phyloP scores from a whole-genome alignment of 2,797 vertebrate genomes.

The Staurois parvus region DNA sequence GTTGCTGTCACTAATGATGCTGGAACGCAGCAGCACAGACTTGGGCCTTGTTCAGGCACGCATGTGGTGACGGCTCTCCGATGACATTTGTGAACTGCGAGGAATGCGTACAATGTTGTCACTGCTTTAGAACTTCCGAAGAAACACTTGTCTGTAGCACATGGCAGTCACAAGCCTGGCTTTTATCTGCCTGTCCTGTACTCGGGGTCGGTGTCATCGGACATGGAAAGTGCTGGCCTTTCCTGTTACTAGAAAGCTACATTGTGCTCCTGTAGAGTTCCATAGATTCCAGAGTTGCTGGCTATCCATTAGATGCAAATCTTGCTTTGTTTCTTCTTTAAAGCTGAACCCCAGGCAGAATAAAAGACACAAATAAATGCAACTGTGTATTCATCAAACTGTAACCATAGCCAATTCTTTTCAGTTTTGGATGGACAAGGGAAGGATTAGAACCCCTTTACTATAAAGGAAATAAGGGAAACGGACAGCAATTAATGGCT shows the following conservation, averaged over 20 bases:
- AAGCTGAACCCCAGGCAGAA: no score
- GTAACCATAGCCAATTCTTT: no score
- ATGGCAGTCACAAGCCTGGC: constrained; percentile 78
- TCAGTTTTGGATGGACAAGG: no score
- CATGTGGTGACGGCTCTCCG: constrained; percentile 71
- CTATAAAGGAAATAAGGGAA: no score
- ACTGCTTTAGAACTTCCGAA: constrained; percentile 88
- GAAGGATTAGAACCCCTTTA: no score
- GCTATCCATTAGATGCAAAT: background rate
- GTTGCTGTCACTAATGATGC: constrained; percentile 47
- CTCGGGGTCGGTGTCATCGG: constrained; percentile 69
- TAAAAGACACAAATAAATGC: no score
- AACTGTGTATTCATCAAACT: no score
- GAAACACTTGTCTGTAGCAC: constrained; percentile 79
- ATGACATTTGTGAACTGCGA: constrained; percentile 84
- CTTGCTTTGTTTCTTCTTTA: background rate
- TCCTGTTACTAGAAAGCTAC: background rate
- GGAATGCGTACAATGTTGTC: constrained; percentile 95
- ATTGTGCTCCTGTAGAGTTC: background rate
- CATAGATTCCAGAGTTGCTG: background rate
- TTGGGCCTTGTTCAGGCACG: constrained; percentile 71
- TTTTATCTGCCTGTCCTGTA: constrained; percentile 76
- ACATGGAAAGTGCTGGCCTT: constrained; percentile 68
- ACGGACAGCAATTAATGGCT: no score
- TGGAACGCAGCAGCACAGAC: constrained; percentile 73